phyloP scores from a whole-genome alignment of 2,113 vertebrate genomes.

The Stercorarius parasiticus region DNA sequence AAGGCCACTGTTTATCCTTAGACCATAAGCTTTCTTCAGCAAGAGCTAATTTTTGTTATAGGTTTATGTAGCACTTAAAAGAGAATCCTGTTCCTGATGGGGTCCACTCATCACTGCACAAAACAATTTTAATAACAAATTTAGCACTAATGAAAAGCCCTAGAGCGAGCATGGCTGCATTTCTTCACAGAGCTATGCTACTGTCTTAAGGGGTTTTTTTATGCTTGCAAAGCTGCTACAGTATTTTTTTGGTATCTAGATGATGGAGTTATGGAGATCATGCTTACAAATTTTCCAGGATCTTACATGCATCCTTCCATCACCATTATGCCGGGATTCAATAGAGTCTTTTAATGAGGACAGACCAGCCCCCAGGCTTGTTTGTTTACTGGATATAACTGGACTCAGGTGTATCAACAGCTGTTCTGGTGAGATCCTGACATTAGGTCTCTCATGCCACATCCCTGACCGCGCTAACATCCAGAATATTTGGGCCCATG shows the following conservation, averaged over 20 bases:
- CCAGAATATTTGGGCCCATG: neutral
- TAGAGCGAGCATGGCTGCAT: neutral
- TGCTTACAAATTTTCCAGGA: neutral
- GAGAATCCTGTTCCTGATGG: neutral
- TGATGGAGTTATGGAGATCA: neutral
- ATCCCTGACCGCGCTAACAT: neutral
- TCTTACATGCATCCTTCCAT: neutral
- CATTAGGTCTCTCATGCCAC: neutral
- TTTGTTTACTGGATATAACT: neutral
- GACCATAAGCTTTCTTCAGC: constrained; percentile 1
- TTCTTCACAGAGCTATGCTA: neutral
- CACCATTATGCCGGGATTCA: neutral
- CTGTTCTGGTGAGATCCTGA: neutral
- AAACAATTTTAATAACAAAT: neutral
- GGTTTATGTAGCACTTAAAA: constrained; percentile 28
- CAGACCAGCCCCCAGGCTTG: neutral
- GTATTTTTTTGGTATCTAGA: neutral
- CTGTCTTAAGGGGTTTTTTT: neutral
- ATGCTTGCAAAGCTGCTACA: neutral
- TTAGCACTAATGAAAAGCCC: neutral
- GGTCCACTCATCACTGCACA: neutral
- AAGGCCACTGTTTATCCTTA: neutral
- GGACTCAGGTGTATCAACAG: neutral
- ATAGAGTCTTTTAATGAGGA: neutral
- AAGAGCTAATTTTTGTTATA: constrained; percentile 33